These are phyloP conservation scores for Octodonta nipae DNA, from an alignment of 2,888 invertebrate species.

Conservation along the genomic window DNA sequence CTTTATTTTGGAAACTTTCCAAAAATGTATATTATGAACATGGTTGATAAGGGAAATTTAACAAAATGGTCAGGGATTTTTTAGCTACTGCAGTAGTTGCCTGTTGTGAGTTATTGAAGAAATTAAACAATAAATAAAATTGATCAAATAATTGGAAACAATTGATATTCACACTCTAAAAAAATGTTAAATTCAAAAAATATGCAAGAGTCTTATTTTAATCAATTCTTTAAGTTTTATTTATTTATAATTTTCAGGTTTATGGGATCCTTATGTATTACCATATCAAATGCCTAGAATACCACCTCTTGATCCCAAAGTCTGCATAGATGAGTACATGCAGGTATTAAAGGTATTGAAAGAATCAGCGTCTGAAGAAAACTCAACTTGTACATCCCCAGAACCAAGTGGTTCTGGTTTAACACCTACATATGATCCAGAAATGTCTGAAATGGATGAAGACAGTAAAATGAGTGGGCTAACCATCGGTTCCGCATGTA, in stretches of 20 bases:
- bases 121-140: too few relatives aligned
- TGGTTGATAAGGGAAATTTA: too few relatives aligned
- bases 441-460: constrained; percentile 21
- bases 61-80: too few relatives aligned
- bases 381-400: constrained; percentile 15
- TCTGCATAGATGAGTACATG: constrained; percentile 33
- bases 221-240: too few relatives aligned
- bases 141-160: too few relatives aligned
- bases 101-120: too few relatives aligned
- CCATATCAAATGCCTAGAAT: constrained; percentile 62
- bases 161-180: too few relatives aligned
- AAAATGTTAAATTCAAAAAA: too few relatives aligned
- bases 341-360: constrained; percentile 35
- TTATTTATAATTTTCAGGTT: constrained; percentile 42
- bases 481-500: constrained; percentile 13
- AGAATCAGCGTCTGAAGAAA: constrained; percentile 28
- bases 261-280: constrained; percentile 50
- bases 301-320: constrained; percentile 46
- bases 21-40: too few relatives aligned
- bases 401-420: constrained; percentile 13
- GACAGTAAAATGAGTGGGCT: constrained; percentile 24
- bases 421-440: constrained; percentile 7
- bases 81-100: too few relatives aligned
- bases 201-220: too few relatives aligned
- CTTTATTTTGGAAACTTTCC: too few relatives aligned